Evolutionary conservation across 2,888 invertebrate genomes (phyloP), one percentile per base, ranked within the genome.

Genomic region (Thereva unica): DNA sequence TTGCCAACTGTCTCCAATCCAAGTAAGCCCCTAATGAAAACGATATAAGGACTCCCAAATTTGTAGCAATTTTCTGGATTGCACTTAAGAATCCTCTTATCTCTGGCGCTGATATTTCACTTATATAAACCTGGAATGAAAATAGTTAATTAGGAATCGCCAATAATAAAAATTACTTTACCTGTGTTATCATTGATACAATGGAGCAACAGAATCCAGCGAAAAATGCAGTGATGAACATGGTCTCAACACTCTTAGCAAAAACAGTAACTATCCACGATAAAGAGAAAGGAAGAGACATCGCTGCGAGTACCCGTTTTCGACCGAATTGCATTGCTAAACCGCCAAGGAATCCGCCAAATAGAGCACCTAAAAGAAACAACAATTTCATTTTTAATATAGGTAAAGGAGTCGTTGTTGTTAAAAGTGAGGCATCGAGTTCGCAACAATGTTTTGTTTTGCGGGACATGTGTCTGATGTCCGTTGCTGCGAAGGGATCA

Each of bases 81-180:
- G 93, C 91, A 76, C 93, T 93, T 66, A 95, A 84, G 72, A 92
- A 90, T 37, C 95, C 95, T 38, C 95, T 85, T 71, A 93, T 89
- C 69, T 91, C 89, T 2, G 93, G 91, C 34, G 92, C 89, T 37
- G 95, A 90, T 75, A 94, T 93, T 83, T 96, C 95, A 76, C 93
- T 93, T 75, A 95, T 90, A 83, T 95, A 96, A 23, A 95, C 92
- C 88, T 85, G 66, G 81, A 81, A 23, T 23, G 2, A 23, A 23
- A 23, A 23, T 23, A 2, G 23, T 23, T 23, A 23, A 23, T 23
- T 23, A 23, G 23, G 2, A 23, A 23, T 23, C 23, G 23, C 7
- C 3, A 12, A 10, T 8, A 9, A 35, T 54, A 41, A 23, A 5
- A 55, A 2, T 1, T 42, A 57, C 34, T 34, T 71, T 73, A 91